Evolutionary conservation across 2,797 vertebrate species (phyloP), one percentile per base, ranked within the genome.

Genomic region (Cichlasoma orientale): DNA sequence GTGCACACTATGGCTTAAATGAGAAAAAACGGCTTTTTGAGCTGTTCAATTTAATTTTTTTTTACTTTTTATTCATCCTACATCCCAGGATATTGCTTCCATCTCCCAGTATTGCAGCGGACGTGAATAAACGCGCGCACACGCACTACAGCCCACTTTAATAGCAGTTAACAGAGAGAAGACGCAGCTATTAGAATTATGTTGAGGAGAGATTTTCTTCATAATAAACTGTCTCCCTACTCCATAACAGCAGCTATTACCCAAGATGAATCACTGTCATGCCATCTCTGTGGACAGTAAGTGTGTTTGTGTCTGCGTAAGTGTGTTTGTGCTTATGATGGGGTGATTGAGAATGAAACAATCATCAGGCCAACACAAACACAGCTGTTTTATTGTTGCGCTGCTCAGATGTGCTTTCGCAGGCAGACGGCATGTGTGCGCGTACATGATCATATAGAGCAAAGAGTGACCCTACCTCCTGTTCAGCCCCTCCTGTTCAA

Each of bases 321-420:
- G 71, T 58, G 78, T 50, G 78, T 79, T 63, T 87, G 88, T 90
- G 85, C 88, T 82, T 84, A 71, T 80, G 88, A 86, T 72, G 70
- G 75, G 78, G 85, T 91, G 93, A 93, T 91, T 86, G 90, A 94
- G 90, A 91, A 90, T 85, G 92, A 94, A 94, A 93, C 92, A 93
- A 94, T 95, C 93, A 94, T 89, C 90, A 82, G 92, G 94, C 95
- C 93, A 96, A 96, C 92, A 95, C 93, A 96, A 96, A 95, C 95
- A 96, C 95, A 96, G 94, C 94, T 96, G 95, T 95, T 96, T 95
- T 95, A 96, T 95, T 95, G 94, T 96, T 93, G 92, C 87, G 56
- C 92, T 92, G 94, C 93, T 95, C 94, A 94, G 94, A 95, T 95
- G 94, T 92, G 92, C 88, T 93, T 95, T 94, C 92, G 90, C 86